Evolutionary conservation across 2,113 vertebrate genomes (phyloP), one percentile per base, ranked within the genome.

Genomic region (Solea solea): DNA sequence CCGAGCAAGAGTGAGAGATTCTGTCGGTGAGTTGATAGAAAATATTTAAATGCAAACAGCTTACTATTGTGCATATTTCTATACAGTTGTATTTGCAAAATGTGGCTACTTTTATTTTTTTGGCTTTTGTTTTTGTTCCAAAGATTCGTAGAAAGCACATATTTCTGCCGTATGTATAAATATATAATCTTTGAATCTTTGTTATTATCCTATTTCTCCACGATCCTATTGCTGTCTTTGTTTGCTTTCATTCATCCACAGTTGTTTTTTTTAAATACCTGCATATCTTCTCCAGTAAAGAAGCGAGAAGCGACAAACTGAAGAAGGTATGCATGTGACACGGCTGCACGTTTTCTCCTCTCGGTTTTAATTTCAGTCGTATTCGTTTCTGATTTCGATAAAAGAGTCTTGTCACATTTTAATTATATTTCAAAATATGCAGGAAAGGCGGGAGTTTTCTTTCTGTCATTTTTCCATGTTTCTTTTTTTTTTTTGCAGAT

Each of bases 111-210:
- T 21, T 21, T 21, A 1, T 14, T 48, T 87, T 72, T 90, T 88
- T 78, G 70, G 64, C 70, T 80, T 90, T 88, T 89, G 72, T 88
- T 91, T 92, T 90, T 76, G 90, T 91, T 93, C 90, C 91, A 92
- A 93, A 92, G 90, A 92, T 89, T 92, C 91, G 83, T 92, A 90
- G 90, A 90, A 88, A 90, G 90, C 90, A 90, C 89, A 92, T 90
- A 89, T 90, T 87, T 91, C 80, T 81, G 84, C 82, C 71, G 66
- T 92, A 78, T 86, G 88, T 89, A 90, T 83, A 87, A 86, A 87
- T 90, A 92, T 90, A 88, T 83, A 86, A 86, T 77, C 79, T 84
- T 89, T 89, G 70, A 86, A 86, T 77, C 79, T 84, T 89, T 89
- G 72, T 87, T 90, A 87, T 86, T 86, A 84, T 86, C 70, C 88